Base-by-base conservation (phyloP, 2,797 vertebrate genomes). In the Pseudopleuronectes americanus region DNA sequence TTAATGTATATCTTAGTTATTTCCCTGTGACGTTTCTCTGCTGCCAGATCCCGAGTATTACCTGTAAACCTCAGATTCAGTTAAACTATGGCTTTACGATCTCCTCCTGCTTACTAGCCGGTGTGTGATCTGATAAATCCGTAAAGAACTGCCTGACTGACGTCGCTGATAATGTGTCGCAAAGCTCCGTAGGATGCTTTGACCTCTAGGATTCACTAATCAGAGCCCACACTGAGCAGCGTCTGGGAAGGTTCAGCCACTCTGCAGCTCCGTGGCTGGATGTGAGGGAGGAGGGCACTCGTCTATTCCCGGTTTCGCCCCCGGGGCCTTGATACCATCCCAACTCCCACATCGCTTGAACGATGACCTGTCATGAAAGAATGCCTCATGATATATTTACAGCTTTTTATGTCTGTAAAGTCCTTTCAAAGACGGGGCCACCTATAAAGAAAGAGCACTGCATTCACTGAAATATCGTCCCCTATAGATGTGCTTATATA, bases 311-410 rank as follows among this genome's bases (percentile, higher is more conserved):
- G n/a, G n/a, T n/a, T n/a, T n/a, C n/a, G n/a, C n/a, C 63, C 52
- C 38, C 31, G 36, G 36, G 41, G 0, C 19, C 36, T 47, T 76
- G 62, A 73, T 67, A 69, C 53, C 41, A 41, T 9, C 31, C 21
- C 24, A 31, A 31, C 59, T 65, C 53, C 72, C 66, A 43, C 70
- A 77, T 82, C 51, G 77, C 76, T 19, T 80, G 57, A 76, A 65
- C 77, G 75, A 72, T 73, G 61, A 64, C 61, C 66, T 83, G 76
- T 70, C 76, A 84, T 56, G 23, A 21, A 87, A 65, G 84, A 84
- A 84, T 89, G 56, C 63, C 31, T 83, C 66, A 24, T 82, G 54
- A 80, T 67, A 21, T 64, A 24, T 38, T 70, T 63, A 0, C 38
- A 13, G 57, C 10, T 65, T 45, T 58, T 28, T 71, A 14, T 52